Evolutionary conservation across 92 coral and sea anemone species (phyloP), one percentile per base, ranked within the genome.

Genomic region (Bergia puertoricense): DNA sequence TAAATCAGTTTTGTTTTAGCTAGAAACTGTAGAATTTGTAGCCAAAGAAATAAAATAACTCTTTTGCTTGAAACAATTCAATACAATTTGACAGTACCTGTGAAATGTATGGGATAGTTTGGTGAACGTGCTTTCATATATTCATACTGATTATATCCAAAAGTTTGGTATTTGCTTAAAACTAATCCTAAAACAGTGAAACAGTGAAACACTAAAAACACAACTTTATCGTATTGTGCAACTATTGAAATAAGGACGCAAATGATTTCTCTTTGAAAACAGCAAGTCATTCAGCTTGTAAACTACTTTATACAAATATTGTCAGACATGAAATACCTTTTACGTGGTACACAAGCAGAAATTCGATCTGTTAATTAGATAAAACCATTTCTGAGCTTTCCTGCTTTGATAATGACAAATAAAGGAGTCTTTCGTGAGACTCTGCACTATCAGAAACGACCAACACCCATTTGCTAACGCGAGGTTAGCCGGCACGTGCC

Each of bases 401-500:
- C 68, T 20, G 78, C 77, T 84, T 40, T 5, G 79, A 45, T 45
- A 71, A 84, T 44, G 37, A 30, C 43, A 83, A n/a, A 46, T 42
- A 67, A 69, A 69, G 59, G 40, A 48, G 85, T 57, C 42, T 10
- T 83, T 83, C 43, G 71, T 44, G 62, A 16, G 13, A 44, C 67
- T 48, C 4, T 44, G 87, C 18, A 82, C 87, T 22, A 18, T 45
- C 41, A 37, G 65, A 44, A 84, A 48, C 44, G 37, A 23, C 79
- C 56, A 23, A 42, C 39, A 8, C 43, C 5, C 79, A 22, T 1
- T 14, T 15, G 5, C 77, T 84, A 56, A 84, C 45, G 77, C 65
- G 8, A 46, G 79, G 87, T 84, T 67, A 69, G 44, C 78, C 14
- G 46, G 15, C 66, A 84, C 87, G 87, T 39, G 87, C 15, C 5